Evolutionary conservation across 1,140 invertebrate species (phyloP).

Genomic region (Geopemphigus sp.): DNA sequence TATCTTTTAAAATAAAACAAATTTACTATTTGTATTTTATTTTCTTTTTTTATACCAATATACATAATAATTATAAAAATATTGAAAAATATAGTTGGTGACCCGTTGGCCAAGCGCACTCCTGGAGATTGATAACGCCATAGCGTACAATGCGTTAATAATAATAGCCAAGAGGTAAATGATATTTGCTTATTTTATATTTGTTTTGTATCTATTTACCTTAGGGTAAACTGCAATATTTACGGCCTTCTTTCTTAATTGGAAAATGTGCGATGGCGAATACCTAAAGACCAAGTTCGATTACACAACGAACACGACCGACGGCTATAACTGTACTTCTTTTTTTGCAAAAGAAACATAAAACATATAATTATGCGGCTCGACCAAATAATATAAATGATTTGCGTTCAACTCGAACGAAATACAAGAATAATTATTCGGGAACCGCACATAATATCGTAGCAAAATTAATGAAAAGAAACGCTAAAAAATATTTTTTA

Average conservation of each 20-base stretch:
- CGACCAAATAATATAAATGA: slow-evolving; percentile 21
- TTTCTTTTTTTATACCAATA: slow-evolving; percentile 9
- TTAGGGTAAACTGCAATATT: slow-evolving; percentile 48
- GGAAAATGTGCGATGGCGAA: slow-evolving; percentile 42
- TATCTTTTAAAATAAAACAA: slow-evolving; percentile 41
- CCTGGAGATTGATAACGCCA: slow-evolving; percentile 23
- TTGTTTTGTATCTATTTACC: slow-evolving; percentile 49
- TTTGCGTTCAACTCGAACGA: slow-evolving; percentile 31
- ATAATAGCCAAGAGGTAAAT: slow-evolving; percentile 45
- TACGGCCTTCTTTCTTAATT: slow-evolving; percentile 46
- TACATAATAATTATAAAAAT: slow-evolving; percentile 40
- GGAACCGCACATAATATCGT: not conserved
- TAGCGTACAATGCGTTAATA: slow-evolving; percentile 35
- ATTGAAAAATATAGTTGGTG: slow-evolving; percentile 25
- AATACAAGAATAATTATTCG: slow-evolving; percentile 42
- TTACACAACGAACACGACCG: slow-evolving; percentile 46
- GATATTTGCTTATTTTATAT: slow-evolving; percentile 49
- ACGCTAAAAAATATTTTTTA: slow-evolving; percentile 47
- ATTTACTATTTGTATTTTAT: slow-evolving; percentile 39
- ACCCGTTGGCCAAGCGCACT: slow-evolving; percentile 5
- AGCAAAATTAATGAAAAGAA: slow-evolving; percentile 24
- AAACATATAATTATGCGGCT: slow-evolving; percentile 29
- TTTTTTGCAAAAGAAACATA: slow-evolving; percentile 28
- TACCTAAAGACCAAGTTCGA: slow-evolving; percentile 46
- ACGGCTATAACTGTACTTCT: slow-evolving; percentile 40